A percentile compares a stretch with the other conserved stretches of the same genome.
Evolutionary conservation across 1,140 invertebrate genomes (phyloP).

Genomic region (Drosophila miranda): DNA sequence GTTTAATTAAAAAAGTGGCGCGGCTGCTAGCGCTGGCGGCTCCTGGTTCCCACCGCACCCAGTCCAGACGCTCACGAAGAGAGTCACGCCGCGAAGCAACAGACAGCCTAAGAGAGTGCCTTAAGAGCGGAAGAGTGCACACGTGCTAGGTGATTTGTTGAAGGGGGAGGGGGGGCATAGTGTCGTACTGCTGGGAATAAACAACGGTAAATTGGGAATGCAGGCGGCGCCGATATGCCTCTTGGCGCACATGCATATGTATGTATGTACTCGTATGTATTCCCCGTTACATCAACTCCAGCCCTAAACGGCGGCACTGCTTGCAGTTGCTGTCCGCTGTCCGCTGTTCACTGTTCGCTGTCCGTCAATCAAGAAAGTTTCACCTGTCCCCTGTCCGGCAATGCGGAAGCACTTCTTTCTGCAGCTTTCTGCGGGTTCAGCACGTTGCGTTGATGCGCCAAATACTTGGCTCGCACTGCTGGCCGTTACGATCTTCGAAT

Average conservation of each 20-base stretch:
- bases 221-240: too few relatives aligned
- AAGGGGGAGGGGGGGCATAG: slow-evolving; percentile 6
- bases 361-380: slow-evolving; percentile 43
- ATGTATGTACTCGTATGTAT: too few relatives aligned
- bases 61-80: slow-evolving; percentile 42
- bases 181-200: slow-evolving; percentile 40
- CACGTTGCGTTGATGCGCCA: slow-evolving; percentile 25
- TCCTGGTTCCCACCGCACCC: slow-evolving; percentile 73
- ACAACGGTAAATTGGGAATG: slow-evolving; percentile 12
- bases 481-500: slow-evolving; percentile 2
- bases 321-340: slow-evolving; percentile 1
- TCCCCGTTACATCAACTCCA: background rate
- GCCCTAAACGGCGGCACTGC: background rate
- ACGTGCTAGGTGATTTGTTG: slow-evolving; percentile 20
- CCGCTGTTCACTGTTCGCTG: slow-evolving; percentile 18
- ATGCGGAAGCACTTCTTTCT: slow-evolving; percentile 52
- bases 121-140: slow-evolving; percentile 32
- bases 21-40: slow-evolving; percentile 26
- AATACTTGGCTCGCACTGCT: slow-evolving; percentile 26
- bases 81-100: slow-evolving; percentile 62
- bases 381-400: slow-evolving; percentile 27
- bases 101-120: slow-evolving; percentile 58
- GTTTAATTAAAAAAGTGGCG: slow-evolving; percentile 69
- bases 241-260: too few relatives aligned
- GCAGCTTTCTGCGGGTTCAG: slow-evolving; percentile 37